Evolutionary conservation across 2,888 invertebrate species (phyloP).

Genomic region (Synanthedon vespiformis): DNA sequence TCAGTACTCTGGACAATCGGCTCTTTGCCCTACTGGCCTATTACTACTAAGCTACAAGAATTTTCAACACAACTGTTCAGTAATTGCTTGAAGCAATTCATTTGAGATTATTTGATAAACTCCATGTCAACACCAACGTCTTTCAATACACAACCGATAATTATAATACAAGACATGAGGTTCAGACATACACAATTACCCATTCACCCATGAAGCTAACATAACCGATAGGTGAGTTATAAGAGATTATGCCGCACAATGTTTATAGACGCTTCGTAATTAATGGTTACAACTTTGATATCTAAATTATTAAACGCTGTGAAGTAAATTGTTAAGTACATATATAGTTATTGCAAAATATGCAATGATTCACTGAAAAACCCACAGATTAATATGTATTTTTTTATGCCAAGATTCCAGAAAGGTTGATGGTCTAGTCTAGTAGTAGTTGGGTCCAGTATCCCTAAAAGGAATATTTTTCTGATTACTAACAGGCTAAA

Average conservation of each 20-base stretch:
- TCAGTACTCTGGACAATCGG: too few relatives aligned
- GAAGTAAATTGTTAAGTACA: neutral
- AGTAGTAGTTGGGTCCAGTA: too few relatives aligned
- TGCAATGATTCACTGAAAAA: too few relatives aligned
- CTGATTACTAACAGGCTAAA: too few relatives aligned
- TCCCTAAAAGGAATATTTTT: too few relatives aligned
- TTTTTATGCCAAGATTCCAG: too few relatives aligned
- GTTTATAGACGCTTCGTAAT: neutral
- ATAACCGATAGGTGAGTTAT: neutral
- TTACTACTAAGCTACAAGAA: too few relatives aligned
- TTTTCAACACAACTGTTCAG: too few relatives aligned
- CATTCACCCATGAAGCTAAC: conserved; percentile 22
- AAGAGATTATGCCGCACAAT: neutral
- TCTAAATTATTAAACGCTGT: neutral
- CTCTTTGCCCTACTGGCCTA: too few relatives aligned
- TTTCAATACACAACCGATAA: conserved; percentile 13
- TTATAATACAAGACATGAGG: conserved; percentile 13
- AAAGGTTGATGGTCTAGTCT: too few relatives aligned
- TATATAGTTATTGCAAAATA: too few relatives aligned
- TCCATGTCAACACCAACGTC: neutral
- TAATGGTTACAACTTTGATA: neutral
- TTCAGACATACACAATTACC: conserved; percentile 20
- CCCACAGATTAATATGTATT: too few relatives aligned
- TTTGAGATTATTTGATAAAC: neutral
- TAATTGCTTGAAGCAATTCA: neutral